These are phyloP conservation scores for Lepidurus arcticus DNA, from an alignment of 1,140 invertebrate genomes.

Conservation along the genomic window DNA sequence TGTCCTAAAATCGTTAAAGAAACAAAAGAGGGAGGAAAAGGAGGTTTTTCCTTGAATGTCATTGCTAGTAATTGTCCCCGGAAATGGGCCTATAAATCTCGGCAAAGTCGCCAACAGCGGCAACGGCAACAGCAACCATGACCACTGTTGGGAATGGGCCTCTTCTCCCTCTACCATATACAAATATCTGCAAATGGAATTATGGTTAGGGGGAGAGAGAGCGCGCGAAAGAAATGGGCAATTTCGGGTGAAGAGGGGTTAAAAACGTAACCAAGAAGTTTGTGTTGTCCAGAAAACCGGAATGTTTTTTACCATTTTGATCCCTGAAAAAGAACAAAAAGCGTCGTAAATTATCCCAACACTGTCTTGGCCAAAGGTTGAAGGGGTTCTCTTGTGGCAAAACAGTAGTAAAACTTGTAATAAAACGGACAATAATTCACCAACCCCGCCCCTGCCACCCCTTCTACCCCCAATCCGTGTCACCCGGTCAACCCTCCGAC, in stretches of 20 bases:
- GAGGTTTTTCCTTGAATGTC: background rate
- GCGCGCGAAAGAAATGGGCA: background rate
- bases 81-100: constrained; percentile 19
- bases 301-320: background rate
- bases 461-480: background rate
- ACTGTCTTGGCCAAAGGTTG: background rate
- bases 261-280: background rate
- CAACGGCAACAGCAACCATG: background rate
- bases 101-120: background rate
- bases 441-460: constrained; percentile 8
- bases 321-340: background rate
- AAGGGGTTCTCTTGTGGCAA: background rate
- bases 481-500: background rate
- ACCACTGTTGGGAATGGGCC: background rate
- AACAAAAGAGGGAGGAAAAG: background rate
- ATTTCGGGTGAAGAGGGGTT: background rate
- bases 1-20: background rate
- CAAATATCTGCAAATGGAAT: constrained; percentile 5
- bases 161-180: background rate
- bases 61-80: constrained; percentile 15
- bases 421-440: background rate
- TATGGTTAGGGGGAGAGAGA: background rate
- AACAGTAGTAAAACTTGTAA: background rate
- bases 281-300: background rate
- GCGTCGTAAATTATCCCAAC: background rate